Conservation (phyloP, 2,113 vertebrate genomes). For the Ptilonorhynchus violaceus region DNA sequence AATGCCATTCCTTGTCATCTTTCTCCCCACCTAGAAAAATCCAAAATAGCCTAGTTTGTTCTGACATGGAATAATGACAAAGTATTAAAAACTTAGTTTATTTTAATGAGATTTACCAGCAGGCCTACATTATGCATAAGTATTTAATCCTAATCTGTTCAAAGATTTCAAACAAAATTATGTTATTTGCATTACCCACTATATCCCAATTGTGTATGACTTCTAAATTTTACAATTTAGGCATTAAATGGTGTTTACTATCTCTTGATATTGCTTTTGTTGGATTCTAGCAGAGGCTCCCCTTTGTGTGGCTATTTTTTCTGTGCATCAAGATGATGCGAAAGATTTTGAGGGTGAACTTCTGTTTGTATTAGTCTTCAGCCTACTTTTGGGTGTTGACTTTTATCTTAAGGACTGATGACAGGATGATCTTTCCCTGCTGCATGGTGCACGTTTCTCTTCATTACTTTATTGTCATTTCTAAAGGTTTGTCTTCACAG, state of each 20-base stretch:
- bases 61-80: background rate
- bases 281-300: background rate
- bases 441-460: background rate
- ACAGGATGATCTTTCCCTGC: background rate
- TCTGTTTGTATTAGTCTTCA: background rate
- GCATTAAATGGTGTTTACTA: background rate
- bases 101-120: background rate
- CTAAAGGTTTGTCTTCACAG: background rate
- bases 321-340: background rate
- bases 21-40: background rate
- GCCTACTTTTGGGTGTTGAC: background rate
- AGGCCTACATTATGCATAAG: background rate
- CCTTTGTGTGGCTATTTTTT: background rate
- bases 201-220: background rate
- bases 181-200: background rate
- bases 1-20: background rate
- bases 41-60: background rate
- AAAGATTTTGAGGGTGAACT: background rate
- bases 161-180: background rate
- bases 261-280: background rate
- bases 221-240: background rate
- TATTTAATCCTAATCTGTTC: background rate
- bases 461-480: background rate
- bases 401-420: background rate
- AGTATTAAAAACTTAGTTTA: background rate